Evolutionary conservation across 2,113 vertebrate genomes (phyloP).

Genomic region (Tapirus terrestris): DNA sequence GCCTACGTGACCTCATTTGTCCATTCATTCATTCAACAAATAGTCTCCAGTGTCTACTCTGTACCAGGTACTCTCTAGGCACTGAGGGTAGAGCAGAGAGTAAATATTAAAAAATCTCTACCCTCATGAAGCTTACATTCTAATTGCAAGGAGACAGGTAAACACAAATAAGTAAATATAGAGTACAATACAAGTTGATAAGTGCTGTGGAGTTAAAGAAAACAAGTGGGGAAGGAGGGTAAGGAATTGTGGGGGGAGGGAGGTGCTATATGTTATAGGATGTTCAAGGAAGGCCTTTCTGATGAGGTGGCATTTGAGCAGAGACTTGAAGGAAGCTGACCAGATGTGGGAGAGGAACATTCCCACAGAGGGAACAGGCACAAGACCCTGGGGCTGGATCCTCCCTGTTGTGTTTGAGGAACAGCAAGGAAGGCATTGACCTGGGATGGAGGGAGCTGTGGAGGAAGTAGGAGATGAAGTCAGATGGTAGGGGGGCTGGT

Average conservation of each 20-base stretch:
- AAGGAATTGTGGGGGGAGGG: neutral
- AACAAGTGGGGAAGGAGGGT: neutral
- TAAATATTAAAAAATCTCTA: neutral
- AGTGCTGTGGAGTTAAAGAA: neutral
- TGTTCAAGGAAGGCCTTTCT: neutral
- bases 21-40: neutral
- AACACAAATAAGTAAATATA: neutral
- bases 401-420: neutral
- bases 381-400: neutral
- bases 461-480: neutral
- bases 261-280: neutral
- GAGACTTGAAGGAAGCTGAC: neutral
- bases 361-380: neutral
- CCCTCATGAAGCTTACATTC: neutral
- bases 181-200: neutral
- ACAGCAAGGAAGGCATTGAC: neutral
- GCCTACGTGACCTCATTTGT: neutral
- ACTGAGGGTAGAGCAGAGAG: neutral
- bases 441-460: neutral
- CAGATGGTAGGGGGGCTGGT: neutral
- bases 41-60: neutral
- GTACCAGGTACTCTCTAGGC: neutral
- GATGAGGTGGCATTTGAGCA: neutral
- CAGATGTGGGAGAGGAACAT: neutral
- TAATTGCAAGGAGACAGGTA: neutral